phyloP scores from a whole-genome alignment of 2,797 vertebrate genomes.

The Rhyacichthys aspro region DNA sequence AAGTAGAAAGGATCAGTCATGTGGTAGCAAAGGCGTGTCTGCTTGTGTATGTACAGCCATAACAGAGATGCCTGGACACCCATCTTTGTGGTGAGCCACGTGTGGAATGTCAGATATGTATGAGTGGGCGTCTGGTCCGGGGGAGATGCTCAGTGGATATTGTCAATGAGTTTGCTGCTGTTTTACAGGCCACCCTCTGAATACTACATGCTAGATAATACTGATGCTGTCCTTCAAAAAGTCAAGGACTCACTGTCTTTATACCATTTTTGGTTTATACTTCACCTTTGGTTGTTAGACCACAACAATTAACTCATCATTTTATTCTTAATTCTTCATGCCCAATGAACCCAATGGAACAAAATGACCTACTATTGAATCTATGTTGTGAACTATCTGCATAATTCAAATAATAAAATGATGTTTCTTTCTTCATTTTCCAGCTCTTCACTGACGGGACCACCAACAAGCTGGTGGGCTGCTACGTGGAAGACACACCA shows the following conservation, averaged over 20 bases:
- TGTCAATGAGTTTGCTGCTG: slow-evolving; percentile 51
- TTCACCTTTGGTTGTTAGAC: too few species aligned
- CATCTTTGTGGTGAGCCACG: slow-evolving; percentile 68
- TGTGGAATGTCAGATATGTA: slow-evolving; percentile 80
- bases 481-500: slow-evolving; percentile 87
- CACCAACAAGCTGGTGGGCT: slow-evolving; percentile 97
- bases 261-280: too few species aligned
- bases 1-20: slow-evolving; percentile 58
- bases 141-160: slow-evolving; percentile 44
- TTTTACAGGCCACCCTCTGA: slow-evolving; percentile 15
- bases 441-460: slow-evolving; percentile 97
- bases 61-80: slow-evolving; percentile 64
- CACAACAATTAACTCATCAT: too few species aligned
- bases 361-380: too few species aligned
- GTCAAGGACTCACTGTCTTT: too few species aligned
- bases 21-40: slow-evolving; percentile 50
- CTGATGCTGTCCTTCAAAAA: too few species aligned
- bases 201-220: too few species aligned
- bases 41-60: slow-evolving; percentile 52
- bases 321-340: not conserved
- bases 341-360: not conserved
- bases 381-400: too few species aligned
- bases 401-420: too few species aligned
- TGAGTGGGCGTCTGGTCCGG: slow-evolving; percentile 66
- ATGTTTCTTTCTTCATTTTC: not conserved